A percentile compares a stretch with the other conserved stretches of the same genome.
Evolutionary conservation across 2,888 invertebrate genomes (phyloP).

Genomic region (Smittia sp.): DNA sequence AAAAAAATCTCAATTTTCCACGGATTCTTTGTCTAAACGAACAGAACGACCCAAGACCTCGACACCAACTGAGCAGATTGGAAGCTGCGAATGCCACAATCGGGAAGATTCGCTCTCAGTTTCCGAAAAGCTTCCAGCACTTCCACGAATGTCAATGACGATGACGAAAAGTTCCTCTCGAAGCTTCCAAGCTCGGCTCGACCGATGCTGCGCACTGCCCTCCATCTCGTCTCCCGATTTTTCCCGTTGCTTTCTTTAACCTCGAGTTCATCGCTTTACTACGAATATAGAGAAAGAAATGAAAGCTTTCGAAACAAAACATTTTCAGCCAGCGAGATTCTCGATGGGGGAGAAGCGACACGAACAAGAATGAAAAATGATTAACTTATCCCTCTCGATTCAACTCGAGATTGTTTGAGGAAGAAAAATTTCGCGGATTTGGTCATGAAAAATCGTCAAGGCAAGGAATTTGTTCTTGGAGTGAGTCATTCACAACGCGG

Average conservation of each 20-base stretch:
- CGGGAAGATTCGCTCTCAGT: background rate
- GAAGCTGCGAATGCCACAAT: background rate
- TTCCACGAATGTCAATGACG: background rate
- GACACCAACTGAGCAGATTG: constrained; percentile 30
- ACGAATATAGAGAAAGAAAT: background rate
- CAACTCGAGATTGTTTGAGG: background rate
- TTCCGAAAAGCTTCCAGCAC: background rate
- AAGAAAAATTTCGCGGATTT: constrained; percentile 4
- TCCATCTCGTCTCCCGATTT: background rate
- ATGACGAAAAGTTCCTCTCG: background rate
- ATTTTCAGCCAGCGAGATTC: background rate
- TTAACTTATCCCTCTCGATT: constrained; percentile 9
- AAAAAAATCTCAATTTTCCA: constrained; percentile 39
- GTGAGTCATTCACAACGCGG: no score
- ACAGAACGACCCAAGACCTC: constrained; percentile 40
- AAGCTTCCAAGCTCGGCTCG: background rate
- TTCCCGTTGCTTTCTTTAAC: background rate
- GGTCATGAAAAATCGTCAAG: constrained; percentile 1
- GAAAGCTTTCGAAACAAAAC: no score
- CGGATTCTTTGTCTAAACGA: constrained; percentile 36
- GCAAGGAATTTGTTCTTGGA: background rate
- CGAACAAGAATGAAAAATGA: constrained; percentile 19
- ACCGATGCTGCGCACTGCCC: background rate
- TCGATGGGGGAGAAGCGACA: background rate
- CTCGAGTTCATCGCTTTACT: background rate